Evolutionary conservation across 2,888 invertebrate species (phyloP).

Genomic region (Cantharis lateralis): DNA sequence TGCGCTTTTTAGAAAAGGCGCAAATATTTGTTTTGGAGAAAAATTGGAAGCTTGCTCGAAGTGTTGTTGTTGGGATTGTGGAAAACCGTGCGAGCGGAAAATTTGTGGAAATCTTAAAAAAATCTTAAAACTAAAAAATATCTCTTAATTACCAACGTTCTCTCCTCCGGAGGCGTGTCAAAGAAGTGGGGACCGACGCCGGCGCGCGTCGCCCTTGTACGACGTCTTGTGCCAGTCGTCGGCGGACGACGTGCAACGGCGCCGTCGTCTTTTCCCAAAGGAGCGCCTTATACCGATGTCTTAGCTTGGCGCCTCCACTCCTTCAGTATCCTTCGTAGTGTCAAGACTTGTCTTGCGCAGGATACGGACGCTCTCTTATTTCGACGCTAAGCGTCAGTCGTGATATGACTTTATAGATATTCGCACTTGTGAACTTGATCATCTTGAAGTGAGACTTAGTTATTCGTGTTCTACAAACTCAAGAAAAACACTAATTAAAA

Average conservation of each 20-base stretch:
- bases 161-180: slow-evolving; percentile 53
- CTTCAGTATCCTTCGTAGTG: slow-evolving; percentile 55
- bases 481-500: not conserved
- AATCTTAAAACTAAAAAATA: slow-evolving; percentile 57
- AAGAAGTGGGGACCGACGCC: slow-evolving; percentile 49
- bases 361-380: slow-evolving; percentile 35
- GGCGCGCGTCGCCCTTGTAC: slow-evolving; percentile 52
- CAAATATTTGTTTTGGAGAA: not conserved
- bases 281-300: slow-evolving; percentile 56
- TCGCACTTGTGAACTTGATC: slow-evolving; percentile 27
- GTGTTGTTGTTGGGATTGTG: not conserved
- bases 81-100: not conserved
- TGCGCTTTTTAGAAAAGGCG: not conserved
- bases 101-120: slow-evolving; percentile 45
- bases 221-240: slow-evolving; percentile 58
- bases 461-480: slow-evolving; percentile 14
- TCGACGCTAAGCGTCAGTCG: slow-evolving; percentile 30
- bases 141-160: slow-evolving; percentile 54
- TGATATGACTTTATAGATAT: slow-evolving; percentile 28
- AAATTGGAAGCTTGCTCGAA: not conserved
- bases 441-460: slow-evolving; percentile 27
- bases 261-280: slow-evolving; percentile 54
- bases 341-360: slow-evolving; percentile 50
- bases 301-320: slow-evolving; percentile 56
- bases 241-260: slow-evolving; percentile 54